These are phyloP conservation scores for Amaurobius ferox DNA, from an alignment of 2,888 invertebrate genomes.

Conservation along the genomic window DNA sequence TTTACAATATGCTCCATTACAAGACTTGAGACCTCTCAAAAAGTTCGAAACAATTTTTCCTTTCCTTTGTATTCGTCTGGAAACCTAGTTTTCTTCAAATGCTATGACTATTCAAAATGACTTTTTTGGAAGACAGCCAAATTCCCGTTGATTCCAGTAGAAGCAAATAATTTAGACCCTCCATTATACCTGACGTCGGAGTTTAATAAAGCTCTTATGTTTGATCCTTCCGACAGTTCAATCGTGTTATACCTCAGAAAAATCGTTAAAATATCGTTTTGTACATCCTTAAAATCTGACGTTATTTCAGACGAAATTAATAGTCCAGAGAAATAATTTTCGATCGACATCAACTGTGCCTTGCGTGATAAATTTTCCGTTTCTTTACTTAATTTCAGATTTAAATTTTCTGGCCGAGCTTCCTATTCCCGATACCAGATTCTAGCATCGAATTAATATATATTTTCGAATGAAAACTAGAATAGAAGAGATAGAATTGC, in stretches of 20 bases:
- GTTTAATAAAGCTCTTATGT: slow-evolving; percentile 71
- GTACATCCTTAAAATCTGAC: slow-evolving; percentile 49
- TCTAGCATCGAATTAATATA: slow-evolving; percentile 40
- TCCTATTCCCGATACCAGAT: neutral
- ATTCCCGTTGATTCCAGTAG: slow-evolving; percentile 59
- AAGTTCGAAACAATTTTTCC: neutral
- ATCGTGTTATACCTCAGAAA: slow-evolving; percentile 26
- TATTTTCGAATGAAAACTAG: slow-evolving; percentile 34
- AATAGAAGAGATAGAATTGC: slow-evolving; percentile 15
- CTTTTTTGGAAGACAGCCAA: slow-evolving; percentile 44
- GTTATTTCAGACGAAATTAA: slow-evolving; percentile 43
- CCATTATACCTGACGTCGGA: slow-evolving; percentile 60
- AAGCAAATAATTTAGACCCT: slow-evolving; percentile 60
- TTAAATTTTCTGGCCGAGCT: slow-evolving; percentile 1
- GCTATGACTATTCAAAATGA: slow-evolving; percentile 51
- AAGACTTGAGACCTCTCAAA: neutral
- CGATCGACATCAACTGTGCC: slow-evolving; percentile 32
- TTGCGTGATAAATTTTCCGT: neutral
- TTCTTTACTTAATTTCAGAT: neutral
- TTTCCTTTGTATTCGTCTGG: slow-evolving; percentile 3
- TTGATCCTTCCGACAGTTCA: slow-evolving; percentile 49
- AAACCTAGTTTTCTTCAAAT: slow-evolving; percentile 33
- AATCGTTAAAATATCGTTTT: slow-evolving; percentile 54
- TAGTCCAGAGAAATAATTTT: slow-evolving; percentile 44
- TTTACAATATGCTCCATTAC: neutral